Evolutionary conservation across 2,888 invertebrate species (phyloP), one percentile per base, ranked within the genome.

Genomic region (Drosophila tanythrix): DNA sequence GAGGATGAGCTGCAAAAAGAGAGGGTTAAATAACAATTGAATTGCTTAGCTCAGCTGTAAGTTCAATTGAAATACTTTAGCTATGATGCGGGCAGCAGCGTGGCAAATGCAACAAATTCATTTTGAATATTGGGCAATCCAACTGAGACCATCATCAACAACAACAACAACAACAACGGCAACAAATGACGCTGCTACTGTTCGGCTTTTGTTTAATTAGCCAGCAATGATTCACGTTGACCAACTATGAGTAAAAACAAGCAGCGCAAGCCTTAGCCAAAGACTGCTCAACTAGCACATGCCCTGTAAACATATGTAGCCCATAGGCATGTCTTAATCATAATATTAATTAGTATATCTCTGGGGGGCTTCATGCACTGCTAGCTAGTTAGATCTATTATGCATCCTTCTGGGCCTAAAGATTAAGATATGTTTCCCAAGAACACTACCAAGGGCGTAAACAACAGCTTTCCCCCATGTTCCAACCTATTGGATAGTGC

Each of bases 71-170:
- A 76, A 78, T 62, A 76, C 50, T 59, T 76, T 65, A 64, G 52
- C 55, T 61, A 55, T 43, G 55, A 85, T 84, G 86, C 85, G 83
- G 88, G 89, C 78, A 84, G 82, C 78, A 57, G 50, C 36, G 56
- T 25, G 59, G 53, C 66, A 70, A 73, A 70, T 52, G 63, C 38
- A 78, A 69, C 62, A 71, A 77, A 80, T 65, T 79, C 76, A 88
- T 83, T 86, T 81, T 31, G 57, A 67, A 78, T 77, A 72, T 70
- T 66, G 31, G 10, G 36, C 38, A 63, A 59, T 21, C 57, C 59
- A 48, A 13, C 58, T 18, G 48, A 48, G 52, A 55, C 29, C 43
- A 13, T 46, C 15, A 5, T 2, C 15, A 61, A 8, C n/a, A 33
- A 4, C 13, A 35, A 35, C 36, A 65, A 15, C 15, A 64, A 10